phyloP scores from a whole-genome alignment of 2,888 invertebrate genomes.

The Mythimna albipuncta region DNA sequence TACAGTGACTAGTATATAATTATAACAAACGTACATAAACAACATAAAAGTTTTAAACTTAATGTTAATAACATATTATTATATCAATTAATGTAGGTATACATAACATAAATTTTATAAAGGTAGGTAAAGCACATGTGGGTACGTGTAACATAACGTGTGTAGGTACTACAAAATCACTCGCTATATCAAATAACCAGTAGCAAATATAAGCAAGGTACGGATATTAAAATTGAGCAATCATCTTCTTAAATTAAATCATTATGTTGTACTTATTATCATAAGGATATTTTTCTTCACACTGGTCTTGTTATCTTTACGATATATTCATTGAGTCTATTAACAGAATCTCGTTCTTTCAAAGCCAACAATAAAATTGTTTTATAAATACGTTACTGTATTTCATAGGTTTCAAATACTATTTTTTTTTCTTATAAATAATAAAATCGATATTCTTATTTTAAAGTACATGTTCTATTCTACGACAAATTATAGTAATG shows the following conservation, averaged over 20 bases:
- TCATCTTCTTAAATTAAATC: constrained; percentile 84
- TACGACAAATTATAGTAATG: constrained; percentile 82
- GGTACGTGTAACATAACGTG: constrained; percentile 29
- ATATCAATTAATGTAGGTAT: constrained; percentile 10
- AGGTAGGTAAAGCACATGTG: constrained; percentile 27
- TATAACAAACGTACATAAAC: constrained; percentile 38
- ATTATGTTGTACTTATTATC: constrained; percentile 86
- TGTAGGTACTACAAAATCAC: constrained; percentile 19
- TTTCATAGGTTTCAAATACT: constrained; percentile 69
- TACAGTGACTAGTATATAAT: constrained; percentile 48
- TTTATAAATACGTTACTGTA: constrained; percentile 68
- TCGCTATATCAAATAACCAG: constrained; percentile 35
- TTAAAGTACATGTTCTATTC: constrained; percentile 89
- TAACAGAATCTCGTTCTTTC: constrained; percentile 60
- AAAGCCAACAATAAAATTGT: constrained; percentile 65
- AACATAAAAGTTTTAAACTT: constrained; percentile 29
- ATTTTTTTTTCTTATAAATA: constrained; percentile 81
- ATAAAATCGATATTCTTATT: constrained; percentile 86
- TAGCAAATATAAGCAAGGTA: constrained; percentile 56
- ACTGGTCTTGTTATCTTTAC: constrained; percentile 65
- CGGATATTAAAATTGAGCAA: constrained; percentile 87
- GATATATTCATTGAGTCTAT: constrained; percentile 57
- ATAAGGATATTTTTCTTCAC: constrained; percentile 77
- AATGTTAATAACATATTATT: constrained; percentile 14
- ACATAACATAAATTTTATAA: constrained; percentile 21